Conservation (phyloP, 2,797 vertebrate genomes). For the Xenops minutus region DNA sequence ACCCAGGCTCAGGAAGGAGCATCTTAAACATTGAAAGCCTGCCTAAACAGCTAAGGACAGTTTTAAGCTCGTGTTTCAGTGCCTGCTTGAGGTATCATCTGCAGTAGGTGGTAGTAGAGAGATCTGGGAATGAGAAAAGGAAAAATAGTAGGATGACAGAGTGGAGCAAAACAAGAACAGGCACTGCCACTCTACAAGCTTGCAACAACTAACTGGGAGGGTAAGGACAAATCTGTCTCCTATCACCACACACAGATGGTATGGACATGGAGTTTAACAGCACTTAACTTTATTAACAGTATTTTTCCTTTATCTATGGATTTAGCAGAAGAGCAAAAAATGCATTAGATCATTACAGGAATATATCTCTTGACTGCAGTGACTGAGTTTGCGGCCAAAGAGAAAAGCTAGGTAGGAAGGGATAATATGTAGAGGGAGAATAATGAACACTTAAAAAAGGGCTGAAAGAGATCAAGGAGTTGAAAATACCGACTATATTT, state of each 20-base stretch:
- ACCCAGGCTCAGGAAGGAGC: not conserved
- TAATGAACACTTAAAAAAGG: not conserved
- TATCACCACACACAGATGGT: not conserved
- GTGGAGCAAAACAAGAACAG: not conserved
- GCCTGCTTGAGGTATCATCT: not conserved
- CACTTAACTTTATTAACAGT: not conserved
- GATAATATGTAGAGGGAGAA: not conserved
- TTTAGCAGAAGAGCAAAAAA: not conserved
- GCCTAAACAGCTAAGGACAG: not conserved
- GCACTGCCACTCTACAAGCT: not conserved
- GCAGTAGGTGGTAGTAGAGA: not conserved
- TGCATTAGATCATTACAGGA: not conserved
- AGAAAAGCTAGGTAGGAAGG: not conserved
- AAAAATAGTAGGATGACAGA: not conserved
- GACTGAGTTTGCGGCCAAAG: not conserved
- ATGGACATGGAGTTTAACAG: not conserved
- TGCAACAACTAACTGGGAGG: not conserved
- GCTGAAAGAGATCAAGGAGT: not conserved
- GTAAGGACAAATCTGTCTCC: not conserved
- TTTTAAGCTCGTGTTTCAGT: not conserved
- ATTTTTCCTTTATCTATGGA: not conserved
- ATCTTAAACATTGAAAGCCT: not conserved
- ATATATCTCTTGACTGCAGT: not conserved
- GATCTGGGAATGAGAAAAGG: not conserved
- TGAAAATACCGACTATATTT: not conserved